phyloP scores from a whole-genome alignment of 2,797 vertebrate genomes.

The Hemitrygon akajei region DNA sequence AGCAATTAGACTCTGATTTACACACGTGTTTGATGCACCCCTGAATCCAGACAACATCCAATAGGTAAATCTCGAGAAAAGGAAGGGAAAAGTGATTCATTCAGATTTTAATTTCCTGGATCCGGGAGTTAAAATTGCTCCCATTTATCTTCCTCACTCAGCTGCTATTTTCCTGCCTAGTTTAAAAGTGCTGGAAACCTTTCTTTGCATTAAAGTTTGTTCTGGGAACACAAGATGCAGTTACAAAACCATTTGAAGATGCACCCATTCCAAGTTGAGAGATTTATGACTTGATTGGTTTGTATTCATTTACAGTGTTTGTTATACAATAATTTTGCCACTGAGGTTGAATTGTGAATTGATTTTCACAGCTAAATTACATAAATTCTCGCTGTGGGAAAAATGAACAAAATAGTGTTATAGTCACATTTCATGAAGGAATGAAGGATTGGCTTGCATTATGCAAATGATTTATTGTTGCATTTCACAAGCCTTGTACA shows the following conservation, averaged over 20 bases:
- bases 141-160: neutral
- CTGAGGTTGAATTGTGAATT: neutral
- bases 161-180: neutral
- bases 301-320: neutral
- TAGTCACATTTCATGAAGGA: neutral
- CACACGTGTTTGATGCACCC: neutral
- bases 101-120: neutral
- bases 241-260: neutral
- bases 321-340: neutral
- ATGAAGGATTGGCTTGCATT: neutral
- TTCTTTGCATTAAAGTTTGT: neutral
- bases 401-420: neutral
- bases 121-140: neutral
- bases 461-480: neutral
- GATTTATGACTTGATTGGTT: neutral
- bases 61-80: too few species aligned
- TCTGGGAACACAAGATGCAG: neutral
- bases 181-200: neutral
- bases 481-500: neutral
- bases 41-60: too few species aligned
- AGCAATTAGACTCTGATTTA: neutral
- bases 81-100: neutral
- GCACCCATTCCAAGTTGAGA: too few species aligned
- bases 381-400: neutral
- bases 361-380: neutral